These are phyloP conservation scores for Apostichopus californicus DNA, from an alignment of 35 echinoderm and acorn worm genomes.

Conservation along the genomic window DNA sequence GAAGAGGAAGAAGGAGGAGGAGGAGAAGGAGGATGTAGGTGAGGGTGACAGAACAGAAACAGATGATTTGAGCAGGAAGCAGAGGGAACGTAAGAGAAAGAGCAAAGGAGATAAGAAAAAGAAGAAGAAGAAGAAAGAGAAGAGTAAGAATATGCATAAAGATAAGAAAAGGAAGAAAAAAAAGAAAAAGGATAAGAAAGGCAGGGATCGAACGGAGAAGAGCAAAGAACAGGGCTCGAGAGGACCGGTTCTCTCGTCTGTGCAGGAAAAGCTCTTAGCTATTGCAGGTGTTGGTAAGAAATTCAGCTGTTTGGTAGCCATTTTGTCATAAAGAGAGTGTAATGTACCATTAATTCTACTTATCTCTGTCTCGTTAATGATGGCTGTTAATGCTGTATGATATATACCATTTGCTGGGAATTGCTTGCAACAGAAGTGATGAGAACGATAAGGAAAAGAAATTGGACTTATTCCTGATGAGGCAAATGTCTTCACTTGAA, in stretches of 20 bases:
- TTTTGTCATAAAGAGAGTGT: too few species aligned
- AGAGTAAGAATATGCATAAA: slow-evolving; percentile 37
- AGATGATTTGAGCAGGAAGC: slow-evolving; percentile 44
- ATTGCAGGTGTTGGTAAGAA: slow-evolving; percentile 73
- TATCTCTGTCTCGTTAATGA: too few species aligned
- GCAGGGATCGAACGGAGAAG: slow-evolving; percentile 54
- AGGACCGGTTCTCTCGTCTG: slow-evolving; percentile 52
- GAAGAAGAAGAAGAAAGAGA: slow-evolving; percentile 32
- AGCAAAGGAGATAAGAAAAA: slow-evolving; percentile 42
- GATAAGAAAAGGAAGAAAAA: slow-evolving; percentile 80
- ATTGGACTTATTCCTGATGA: too few species aligned
- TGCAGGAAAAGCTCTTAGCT: slow-evolving; percentile 74
- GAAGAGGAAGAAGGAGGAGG: slow-evolving; percentile 39
- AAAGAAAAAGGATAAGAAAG: slow-evolving; percentile 57
- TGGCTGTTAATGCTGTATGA: too few species aligned
- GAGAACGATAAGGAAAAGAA: too few species aligned
- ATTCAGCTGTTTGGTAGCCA: not conserved
- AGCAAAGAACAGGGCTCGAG: slow-evolving; percentile 28
- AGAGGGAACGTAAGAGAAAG: slow-evolving; percentile 59
- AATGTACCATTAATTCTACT: too few species aligned
- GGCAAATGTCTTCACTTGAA: too few species aligned
- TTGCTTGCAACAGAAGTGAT: too few species aligned
- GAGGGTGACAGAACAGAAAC: not conserved
- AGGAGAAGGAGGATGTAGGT: slow-evolving; percentile 9
- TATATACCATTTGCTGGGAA: too few species aligned